Conservation (phyloP, 2,888 invertebrate species). For the Meiosimyza decipiens region DNA sequence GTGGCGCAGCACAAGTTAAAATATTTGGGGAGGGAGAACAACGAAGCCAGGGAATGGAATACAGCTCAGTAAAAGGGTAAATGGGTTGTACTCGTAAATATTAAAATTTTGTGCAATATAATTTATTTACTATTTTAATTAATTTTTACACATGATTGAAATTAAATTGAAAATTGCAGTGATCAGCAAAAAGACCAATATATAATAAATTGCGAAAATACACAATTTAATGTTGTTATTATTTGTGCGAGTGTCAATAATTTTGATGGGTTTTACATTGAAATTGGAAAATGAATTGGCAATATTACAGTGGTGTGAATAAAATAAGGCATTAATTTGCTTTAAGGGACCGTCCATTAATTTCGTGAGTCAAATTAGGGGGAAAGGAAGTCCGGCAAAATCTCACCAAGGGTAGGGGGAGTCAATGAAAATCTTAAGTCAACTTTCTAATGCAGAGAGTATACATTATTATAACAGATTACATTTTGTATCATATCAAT, state of each 20-base stretch:
- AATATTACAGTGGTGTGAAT: no score
- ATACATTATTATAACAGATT: no score
- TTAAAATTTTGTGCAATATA: constrained; percentile 55
- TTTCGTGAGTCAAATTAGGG: no score
- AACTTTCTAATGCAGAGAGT: no score
- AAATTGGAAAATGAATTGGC: no score
- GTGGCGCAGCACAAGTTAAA: background rate
- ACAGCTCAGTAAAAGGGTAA: background rate
- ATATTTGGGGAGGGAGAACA: background rate
- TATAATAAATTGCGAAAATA: constrained; percentile 9
- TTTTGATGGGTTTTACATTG: constrained; percentile 8
- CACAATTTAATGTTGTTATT: constrained; percentile 6
- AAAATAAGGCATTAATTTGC: no score
- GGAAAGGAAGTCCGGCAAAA: no score
- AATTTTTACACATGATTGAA: constrained; percentile 61
- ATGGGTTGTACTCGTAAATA: constrained; percentile 36
- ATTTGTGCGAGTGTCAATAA: constrained; percentile 13
- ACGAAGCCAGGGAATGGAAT: constrained; percentile 7
- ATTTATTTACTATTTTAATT: constrained; percentile 62
- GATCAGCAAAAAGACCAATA: background rate
- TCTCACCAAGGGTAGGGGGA: no score
- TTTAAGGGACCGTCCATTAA: no score
- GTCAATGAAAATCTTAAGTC: no score
- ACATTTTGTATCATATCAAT: no score
- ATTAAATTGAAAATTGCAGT: constrained; percentile 50